Evolutionary conservation across 2,113 vertebrate genomes (phyloP), one percentile per base, ranked within the genome.

Genomic region (Halichoerus grypus): DNA sequence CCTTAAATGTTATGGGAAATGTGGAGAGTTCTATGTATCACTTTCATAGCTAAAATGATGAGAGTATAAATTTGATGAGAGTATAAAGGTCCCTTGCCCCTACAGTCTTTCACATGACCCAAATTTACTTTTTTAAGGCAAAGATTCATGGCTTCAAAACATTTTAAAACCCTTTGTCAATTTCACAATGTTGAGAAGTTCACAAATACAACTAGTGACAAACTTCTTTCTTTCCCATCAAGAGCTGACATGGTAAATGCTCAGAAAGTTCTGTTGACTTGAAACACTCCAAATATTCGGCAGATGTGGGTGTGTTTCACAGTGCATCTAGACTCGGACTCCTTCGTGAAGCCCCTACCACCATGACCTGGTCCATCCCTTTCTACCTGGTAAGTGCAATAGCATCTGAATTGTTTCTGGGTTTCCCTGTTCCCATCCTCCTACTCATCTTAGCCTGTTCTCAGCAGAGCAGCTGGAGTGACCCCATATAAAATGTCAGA

Each of bases 21-120:
- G 31, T 13, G 57, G 80, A 51, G 4, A 36, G 22, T 16, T 84
- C 28, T 18, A 18, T 53, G 21, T 28, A 57, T 51, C 57, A 36
- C 65, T 57, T 90, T 69, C 21, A 86, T 49, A 81, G 39, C 5
- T 13, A 82, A 85, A 93, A 85, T 95, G 55, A 90, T 87, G 31
- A 84, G 13, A 85, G 9, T 18, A 67, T 67, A 81, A n/a, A 42
- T 5, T 5, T 95, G 55, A 90, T 86, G 31, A 84, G 18, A 85
- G 9, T 18, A 67, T 67, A 81, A n/a, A 42, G 39, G 22, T 82
- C 9, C 33, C 28, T 69, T 77, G 31, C 36, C 33, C 53, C 4
- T 79, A n/a, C 0, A 51, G 31, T 79, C 22, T 89, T 92, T 89
- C 69, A 69, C 16, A 3, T 15, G 53, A 88, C 36, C 14, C 71